Evolutionary conservation across 2,888 invertebrate genomes (phyloP), one percentile per base, ranked within the genome.

Genomic region (Andrena dorsata): DNA sequence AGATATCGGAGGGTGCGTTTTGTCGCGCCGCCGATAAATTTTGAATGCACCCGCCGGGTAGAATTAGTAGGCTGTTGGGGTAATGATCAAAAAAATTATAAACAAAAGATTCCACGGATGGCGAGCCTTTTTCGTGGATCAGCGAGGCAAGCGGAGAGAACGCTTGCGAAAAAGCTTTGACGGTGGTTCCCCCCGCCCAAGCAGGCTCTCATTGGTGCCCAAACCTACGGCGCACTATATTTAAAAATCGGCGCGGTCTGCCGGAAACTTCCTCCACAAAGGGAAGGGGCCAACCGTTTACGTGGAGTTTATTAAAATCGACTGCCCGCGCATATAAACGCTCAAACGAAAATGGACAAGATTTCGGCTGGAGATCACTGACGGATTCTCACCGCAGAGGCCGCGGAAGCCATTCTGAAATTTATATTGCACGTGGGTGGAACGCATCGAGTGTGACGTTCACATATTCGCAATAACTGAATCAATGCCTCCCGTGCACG

Each of bases 81-180:
- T 92, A 92, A 93, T 93, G 93, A 94, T 94, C 91, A 92, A 93
- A 93, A 93, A 94, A 92, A 89, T 93, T 92, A 93, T 93, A 93
- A 93, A 93, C 94, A 94, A 93, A 93, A 93, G 94, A 94, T 93
- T 93, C 93, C 93, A 93, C 93, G 93, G 93, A 93, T 93, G 93
- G 93, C 89, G 91, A 91, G 92, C 91, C 93, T 92, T 93, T 93
- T 93, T 93, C 93, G 93, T 93, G 93, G 93, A 92, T 93, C 93
- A 91, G 85, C 92, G 92, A 92, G 93, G 92, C 92, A 93, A 92
- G 89, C 91, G 87, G 87, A 82, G 87, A 82, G 87, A 84, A 90
- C 90, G 90, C 91, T 90, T 88, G 89, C 90, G 89, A 89, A 90
- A 41, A 92, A 91, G 92, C 93, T 93, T 93, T 93, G 93, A 93